phyloP scores from a whole-genome alignment of 1,140 invertebrate species.

The Elymnias hypermnestra region DNA sequence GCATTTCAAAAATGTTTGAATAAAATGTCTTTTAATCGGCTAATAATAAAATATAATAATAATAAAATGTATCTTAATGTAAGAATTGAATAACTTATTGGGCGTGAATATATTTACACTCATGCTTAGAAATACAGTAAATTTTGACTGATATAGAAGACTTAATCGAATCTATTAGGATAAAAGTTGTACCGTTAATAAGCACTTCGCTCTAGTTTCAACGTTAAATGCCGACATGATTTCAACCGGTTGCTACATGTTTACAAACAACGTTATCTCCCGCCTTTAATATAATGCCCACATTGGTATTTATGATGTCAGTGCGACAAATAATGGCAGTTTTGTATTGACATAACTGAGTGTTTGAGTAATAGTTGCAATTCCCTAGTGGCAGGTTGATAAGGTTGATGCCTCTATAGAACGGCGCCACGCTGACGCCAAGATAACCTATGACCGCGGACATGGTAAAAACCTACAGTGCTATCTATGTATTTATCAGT shows the following conservation, averaged over 20 bases:
- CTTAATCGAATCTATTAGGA: too few relatives aligned
- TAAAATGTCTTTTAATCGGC: too few relatives aligned
- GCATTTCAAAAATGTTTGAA: too few relatives aligned
- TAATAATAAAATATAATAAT: too few relatives aligned
- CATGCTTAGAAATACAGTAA: too few relatives aligned
- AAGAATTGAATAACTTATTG: too few relatives aligned
- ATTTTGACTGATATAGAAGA: too few relatives aligned
- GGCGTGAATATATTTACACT: too few relatives aligned
- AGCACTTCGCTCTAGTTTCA: too few relatives aligned
- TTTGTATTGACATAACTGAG: constrained; percentile 20
- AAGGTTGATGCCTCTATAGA: constrained; percentile 19
- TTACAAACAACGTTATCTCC: constrained; percentile 11
- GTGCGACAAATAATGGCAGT: constrained; percentile 18
- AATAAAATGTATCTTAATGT: too few relatives aligned
- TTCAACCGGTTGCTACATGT: not conserved
- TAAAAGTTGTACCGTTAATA: too few relatives aligned
- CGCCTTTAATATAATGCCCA: not conserved
- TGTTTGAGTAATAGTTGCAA: constrained; percentile 13
- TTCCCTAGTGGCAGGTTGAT: constrained; percentile 44
- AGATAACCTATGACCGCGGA: constrained; percentile 42
- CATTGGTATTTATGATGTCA: constrained; percentile 19
- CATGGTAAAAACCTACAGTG: not conserved
- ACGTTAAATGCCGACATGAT: not conserved
- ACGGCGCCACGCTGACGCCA: constrained; percentile 30
- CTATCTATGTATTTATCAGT: too few relatives aligned